Percentiles rank a stretch among this genome's conserved stretches.
These are phyloP conservation scores for Artibeus lituratus DNA, from an alignment of 2,797 vertebrate species.

Conservation along the genomic window DNA sequence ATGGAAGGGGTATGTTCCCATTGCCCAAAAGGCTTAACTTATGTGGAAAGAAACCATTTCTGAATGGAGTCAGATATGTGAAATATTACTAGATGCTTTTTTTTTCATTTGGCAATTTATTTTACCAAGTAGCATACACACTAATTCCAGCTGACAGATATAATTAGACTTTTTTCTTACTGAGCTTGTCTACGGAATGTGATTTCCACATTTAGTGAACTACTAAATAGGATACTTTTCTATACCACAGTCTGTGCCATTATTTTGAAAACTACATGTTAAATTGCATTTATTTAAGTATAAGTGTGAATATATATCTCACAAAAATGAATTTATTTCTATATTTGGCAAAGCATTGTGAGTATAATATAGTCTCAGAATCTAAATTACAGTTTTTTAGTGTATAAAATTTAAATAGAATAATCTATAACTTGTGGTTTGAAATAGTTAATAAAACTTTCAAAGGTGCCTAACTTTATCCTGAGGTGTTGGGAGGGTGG, in stretches of 20 bases:
- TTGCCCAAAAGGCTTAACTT: background rate
- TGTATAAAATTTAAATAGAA: conserved; percentile 5
- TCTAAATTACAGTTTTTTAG: background rate
- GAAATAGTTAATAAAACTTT: conserved; percentile 14
- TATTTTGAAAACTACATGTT: background rate
- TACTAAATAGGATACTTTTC: conserved; percentile 7
- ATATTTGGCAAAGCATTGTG: conserved; percentile 1
- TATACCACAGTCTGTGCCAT: background rate
- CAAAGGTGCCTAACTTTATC: background rate
- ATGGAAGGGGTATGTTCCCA: background rate
- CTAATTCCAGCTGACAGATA: background rate
- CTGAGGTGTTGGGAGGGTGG: background rate
- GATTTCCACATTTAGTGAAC: conserved; percentile 4
- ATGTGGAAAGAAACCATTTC: background rate
- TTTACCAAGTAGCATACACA: background rate
- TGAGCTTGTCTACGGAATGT: conserved; percentile 16
- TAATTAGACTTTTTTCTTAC: conserved; percentile 8
- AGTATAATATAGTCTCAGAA: background rate
- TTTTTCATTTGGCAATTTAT: background rate
- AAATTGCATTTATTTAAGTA: conserved; percentile 37
- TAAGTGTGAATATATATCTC: background rate
- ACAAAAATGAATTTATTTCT: background rate
- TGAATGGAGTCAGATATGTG: background rate
- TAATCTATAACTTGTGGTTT: conserved; percentile 30
- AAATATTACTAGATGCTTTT: background rate